Percentiles rank a stretch among this genome's conserved stretches.
Evolutionary conservation across 2,888 invertebrate species (phyloP).

Genomic region (Andrena trimmerana): DNA sequence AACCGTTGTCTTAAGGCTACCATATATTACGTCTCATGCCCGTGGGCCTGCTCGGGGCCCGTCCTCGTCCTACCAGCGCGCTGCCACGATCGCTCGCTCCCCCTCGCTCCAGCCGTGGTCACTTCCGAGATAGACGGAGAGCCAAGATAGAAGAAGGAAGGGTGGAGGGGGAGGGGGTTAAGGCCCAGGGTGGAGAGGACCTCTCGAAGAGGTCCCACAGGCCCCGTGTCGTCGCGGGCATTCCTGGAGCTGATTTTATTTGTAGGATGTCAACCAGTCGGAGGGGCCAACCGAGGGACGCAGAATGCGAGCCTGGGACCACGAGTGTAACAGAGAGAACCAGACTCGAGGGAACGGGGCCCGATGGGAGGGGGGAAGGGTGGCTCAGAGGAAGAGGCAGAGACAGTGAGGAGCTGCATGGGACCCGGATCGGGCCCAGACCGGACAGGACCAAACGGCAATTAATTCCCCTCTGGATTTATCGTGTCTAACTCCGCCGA

Average conservation of each 20-base stretch:
- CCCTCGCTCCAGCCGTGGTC: constrained; percentile 44
- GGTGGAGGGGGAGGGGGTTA: constrained; percentile 42
- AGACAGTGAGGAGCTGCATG: constrained; percentile 72
- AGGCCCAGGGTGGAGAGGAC: constrained; percentile 21
- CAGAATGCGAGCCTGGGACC: constrained; percentile 69
- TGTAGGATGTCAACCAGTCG: constrained; percentile 83
- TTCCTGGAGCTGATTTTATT: constrained; percentile 84
- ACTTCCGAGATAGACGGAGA: constrained; percentile 62
- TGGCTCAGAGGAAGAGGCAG: constrained; percentile 50
- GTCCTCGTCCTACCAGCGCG: constrained; percentile 66
- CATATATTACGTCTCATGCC: constrained; percentile 80
- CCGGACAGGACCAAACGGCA: constrained; percentile 82
- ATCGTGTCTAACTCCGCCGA: constrained; percentile 82
- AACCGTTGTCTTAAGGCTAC: constrained; percentile 82
- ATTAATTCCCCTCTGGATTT: constrained; percentile 83
- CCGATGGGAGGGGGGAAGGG: constrained; percentile 19
- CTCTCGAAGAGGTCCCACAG: constrained; percentile 78
- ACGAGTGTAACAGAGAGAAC: constrained; percentile 46
- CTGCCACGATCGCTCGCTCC: constrained; percentile 57
- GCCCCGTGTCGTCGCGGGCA: constrained; percentile 83
- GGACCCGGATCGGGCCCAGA: constrained; percentile 76
- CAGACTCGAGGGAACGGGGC: constrained; percentile 26
- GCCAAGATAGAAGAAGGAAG: constrained; percentile 45
- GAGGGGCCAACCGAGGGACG: constrained; percentile 68
- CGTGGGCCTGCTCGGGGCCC: constrained; percentile 57